phyloP scores from a whole-genome alignment of 1,140 invertebrate species.

The Trachelipus rathkii region DNA sequence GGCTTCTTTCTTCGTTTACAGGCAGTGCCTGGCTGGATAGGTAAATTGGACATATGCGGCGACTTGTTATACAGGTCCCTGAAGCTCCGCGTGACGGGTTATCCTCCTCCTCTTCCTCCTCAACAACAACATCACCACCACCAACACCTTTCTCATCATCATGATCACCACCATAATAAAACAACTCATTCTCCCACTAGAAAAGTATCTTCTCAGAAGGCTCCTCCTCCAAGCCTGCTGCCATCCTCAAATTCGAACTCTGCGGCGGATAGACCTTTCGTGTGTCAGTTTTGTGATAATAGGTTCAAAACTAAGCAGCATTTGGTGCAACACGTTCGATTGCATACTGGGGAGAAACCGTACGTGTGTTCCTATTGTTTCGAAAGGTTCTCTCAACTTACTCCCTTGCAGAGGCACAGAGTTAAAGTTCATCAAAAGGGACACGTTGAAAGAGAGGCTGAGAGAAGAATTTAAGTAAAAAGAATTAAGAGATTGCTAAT shows the following conservation, averaged over 20 bases:
- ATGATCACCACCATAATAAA: background rate
- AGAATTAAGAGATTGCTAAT: too few relatives aligned
- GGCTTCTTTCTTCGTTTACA: background rate
- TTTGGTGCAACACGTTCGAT: conserved; percentile 44
- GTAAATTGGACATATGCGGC: background rate
- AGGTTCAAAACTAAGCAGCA: conserved; percentile 45
- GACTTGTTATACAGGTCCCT: background rate
- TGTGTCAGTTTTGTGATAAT: conserved; percentile 45
- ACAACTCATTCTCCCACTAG: background rate
- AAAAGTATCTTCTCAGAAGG: background rate
- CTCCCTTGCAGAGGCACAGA: conserved; percentile 36
- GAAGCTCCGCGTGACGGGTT: background rate
- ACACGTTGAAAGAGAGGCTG: background rate
- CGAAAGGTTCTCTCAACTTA: conserved; percentile 41
- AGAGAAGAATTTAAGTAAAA: too few relatives aligned
- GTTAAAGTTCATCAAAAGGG: background rate
- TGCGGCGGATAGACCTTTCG: conserved; percentile 30
- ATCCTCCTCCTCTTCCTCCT: too few relatives aligned
- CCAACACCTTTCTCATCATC: too few relatives aligned
- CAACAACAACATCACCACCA: too few relatives aligned
- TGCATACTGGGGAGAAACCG: conserved; percentile 49
- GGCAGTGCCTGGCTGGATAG: conserved; percentile 1
- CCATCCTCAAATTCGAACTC: background rate
- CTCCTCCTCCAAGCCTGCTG: background rate
- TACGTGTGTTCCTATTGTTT: conserved; percentile 47